Percentiles rank a stretch among this genome's conserved stretches.
These are phyloP conservation scores for Berghia stephanieae DNA, from an alignment of 1,140 invertebrate species.

Conservation along the genomic window DNA sequence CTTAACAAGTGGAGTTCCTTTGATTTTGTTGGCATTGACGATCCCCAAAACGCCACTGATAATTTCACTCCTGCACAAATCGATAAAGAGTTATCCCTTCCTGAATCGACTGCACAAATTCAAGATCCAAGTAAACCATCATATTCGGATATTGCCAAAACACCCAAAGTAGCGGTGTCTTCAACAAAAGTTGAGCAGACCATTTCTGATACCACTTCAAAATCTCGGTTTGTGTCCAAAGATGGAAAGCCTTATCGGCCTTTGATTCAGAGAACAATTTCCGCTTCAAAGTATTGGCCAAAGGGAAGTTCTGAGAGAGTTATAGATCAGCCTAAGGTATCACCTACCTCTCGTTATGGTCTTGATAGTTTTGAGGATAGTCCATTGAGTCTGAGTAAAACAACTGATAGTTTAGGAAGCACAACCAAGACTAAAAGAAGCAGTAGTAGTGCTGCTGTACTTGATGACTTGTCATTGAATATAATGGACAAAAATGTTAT, in stretches of 20 bases:
- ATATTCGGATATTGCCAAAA: conserved; percentile 32
- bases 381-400: too few species aligned
- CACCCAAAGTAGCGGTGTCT: conserved; percentile 18
- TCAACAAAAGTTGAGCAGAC: too few species aligned
- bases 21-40: background rate
- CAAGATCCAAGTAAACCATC: conserved; percentile 11
- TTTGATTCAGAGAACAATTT: background rate
- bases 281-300: conserved; percentile 18
- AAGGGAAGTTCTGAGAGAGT: background rate
- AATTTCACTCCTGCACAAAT: background rate
- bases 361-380: conserved; percentile 17
- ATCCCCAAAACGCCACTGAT: background rate
- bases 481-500: too few species aligned
- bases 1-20: background rate
- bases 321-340: conserved; percentile 8
- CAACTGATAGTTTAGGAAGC: background rate
- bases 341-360: background rate
- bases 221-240: too few species aligned
- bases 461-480: background rate
- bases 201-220: too few species aligned
- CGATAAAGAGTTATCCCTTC: background rate
- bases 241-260: conserved; percentile 1
- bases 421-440: background rate
- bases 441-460: conserved; percentile 4
- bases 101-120: background rate